Base-by-base conservation (phyloP, 2,113 vertebrate species). In the Oncorhynchus mykiss region DNA sequence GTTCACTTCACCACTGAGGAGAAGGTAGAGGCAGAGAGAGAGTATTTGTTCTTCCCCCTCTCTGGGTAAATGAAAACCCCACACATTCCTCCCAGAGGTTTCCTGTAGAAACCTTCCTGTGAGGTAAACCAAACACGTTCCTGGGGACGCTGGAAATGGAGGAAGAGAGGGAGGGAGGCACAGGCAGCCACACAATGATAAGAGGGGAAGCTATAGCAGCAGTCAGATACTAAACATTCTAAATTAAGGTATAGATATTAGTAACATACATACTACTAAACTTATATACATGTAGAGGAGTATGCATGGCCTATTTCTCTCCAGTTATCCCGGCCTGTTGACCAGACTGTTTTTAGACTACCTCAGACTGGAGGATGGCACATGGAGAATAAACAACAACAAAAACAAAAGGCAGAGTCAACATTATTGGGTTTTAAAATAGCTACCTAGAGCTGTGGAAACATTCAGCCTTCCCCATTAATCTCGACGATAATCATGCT, bases 71-170 rank as follows among this genome's bases (percentile, higher is more conserved):
- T 77, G 59, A 77, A 77, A 78, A 49, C 76, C 24, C 78, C 78
- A 72, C 71, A 80, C 82, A 86, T 86, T 84, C 76, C 73, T 84
- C 82, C 82, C 80, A 80, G 82, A 80, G 59, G 66, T 78, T 80
- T 80, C 76, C 70, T 73, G 76, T 77, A 73, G 73, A 80, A 48
- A 25, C 54, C 75, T 86, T 82, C 82, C 78, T 82, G 78, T 80
- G 78, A 84, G 80, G 82, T 80, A 70, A 84, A 78, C 84, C 80
- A 75, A 69, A 20, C 27, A 59, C 75, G 67, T 82, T 84, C 80
- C 74, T 73, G 34, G 59, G 65, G 68, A 77, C 59, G 22, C 79
- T 60, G 51, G 70, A 71, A 81, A 78, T 59, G 75, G 72, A 77
- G 9, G 9, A 45, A 11, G 39, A 45, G 39, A 45, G 9, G 39